Evolutionary conservation across 2,113 vertebrate genomes (phyloP).

Genomic region (Notothenia coriiceps): DNA sequence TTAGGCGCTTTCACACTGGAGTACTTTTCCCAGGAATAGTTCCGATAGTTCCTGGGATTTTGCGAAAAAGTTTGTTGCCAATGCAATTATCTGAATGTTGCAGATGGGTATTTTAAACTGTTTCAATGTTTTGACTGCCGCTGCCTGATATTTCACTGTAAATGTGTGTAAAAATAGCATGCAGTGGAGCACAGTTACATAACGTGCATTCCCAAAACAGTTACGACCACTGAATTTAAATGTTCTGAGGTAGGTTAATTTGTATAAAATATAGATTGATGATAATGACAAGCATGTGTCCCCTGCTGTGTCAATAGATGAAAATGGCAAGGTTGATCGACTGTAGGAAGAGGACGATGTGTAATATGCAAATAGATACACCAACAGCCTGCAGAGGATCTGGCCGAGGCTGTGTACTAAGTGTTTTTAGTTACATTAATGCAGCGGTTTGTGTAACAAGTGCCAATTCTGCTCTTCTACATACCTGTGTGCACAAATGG

Average conservation of each 20-base stretch:
- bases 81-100: constrained; percentile 1
- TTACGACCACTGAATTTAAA: background rate
- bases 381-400: background rate
- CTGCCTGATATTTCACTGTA: background rate
- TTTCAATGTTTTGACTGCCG: background rate
- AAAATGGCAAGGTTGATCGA: constrained; percentile 24
- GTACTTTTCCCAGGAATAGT: too few relatives aligned
- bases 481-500: constrained; percentile 30
- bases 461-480: background rate
- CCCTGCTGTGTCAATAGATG: constrained; percentile 41
- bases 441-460: constrained; percentile 5
- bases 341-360: constrained; percentile 11
- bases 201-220: background rate
- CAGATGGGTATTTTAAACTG: background rate
- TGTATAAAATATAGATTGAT: constrained; percentile 20
- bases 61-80: background rate
- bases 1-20: too few relatives aligned
- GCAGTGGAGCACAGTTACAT: background rate
- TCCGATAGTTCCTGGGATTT: too few relatives aligned
- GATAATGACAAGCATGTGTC: constrained; percentile 16
- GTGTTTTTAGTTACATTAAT: constrained; percentile 22
- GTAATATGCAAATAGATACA: constrained; percentile 32
- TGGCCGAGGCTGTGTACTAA: constrained; percentile 19
- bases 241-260: constrained; percentile 6
- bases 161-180: background rate